Base-by-base conservation (phyloP, 2,888 invertebrate species). In the Hyposoter dolosus region DNA sequence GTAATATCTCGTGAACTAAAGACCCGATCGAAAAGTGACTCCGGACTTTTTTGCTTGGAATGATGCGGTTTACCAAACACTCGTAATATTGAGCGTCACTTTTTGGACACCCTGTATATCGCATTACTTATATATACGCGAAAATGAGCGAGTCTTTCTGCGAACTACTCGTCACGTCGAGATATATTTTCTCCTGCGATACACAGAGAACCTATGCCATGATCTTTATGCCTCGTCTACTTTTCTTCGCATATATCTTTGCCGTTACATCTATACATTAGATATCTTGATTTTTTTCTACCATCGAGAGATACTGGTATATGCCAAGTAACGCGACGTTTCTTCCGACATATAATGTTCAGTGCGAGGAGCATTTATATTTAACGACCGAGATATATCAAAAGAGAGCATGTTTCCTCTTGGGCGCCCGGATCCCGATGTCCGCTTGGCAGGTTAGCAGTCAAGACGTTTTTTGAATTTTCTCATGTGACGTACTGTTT, bases 141-240 rank as follows among this genome's bases (percentile, higher is more conserved):
- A 90, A 89, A 89, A 89, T 87, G 88, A 90, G 89, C 90, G 88
- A 88, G 89, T 90, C 90, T 89, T 90, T 92, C 90, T 84, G 80
- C 90, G 89, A 92, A 90, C 89, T 88, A 63, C 53, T 68, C 87
- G 88, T 86, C 88, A 89, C 82, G 86, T 87, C 88, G 88, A 90
- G 90, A 90, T 91, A 89, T 90, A 90, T 89, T 90, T 88, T 85
- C 56, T 78, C 80, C 69, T 80, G 19, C 40, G 47, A 63, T 76
- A 53, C 47, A 40, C 40, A 17, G 15, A 50, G n/a, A 35, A 53
- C 63, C 45, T 32, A 56, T 50, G 35, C 47, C 35, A 53, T 53
- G 82, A 84, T 69, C 53, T 74, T 77, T 74, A 47, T 63, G 47
- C 53, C 60, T 71, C 79, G 47, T 10, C 63, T 79, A 75, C 71